Evolutionary conservation across 2,797 vertebrate genomes (phyloP).

Genomic region (Neomorphus geoffroyi): DNA sequence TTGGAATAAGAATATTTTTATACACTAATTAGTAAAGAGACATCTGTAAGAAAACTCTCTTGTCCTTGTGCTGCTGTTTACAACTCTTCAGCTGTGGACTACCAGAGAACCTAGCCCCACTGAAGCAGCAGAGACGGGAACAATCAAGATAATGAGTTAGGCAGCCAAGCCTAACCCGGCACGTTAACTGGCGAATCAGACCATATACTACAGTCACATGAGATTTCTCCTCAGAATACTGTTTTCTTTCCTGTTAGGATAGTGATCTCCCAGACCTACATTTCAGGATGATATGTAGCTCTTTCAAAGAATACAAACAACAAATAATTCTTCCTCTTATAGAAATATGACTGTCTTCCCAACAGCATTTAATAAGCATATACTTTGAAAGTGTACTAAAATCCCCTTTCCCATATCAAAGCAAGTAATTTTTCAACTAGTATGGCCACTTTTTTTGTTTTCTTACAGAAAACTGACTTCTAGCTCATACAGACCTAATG

Average conservation of each 20-base stretch:
- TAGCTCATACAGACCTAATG: neutral
- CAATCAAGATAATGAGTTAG: neutral
- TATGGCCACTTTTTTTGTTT: neutral
- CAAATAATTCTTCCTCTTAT: neutral
- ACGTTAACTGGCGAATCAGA: slow-evolving; percentile 33
- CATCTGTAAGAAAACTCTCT: neutral
- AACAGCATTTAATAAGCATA: neutral
- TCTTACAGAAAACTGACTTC: neutral
- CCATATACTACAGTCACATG: neutral
- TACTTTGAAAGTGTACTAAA: neutral
- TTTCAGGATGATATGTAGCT: neutral
- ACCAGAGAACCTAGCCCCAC: neutral
- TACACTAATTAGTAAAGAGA: neutral
- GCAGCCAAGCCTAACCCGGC: slow-evolving; percentile 11
- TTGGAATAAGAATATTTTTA: neutral
- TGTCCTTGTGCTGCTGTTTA: neutral
- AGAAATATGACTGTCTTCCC: neutral
- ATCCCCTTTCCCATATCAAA: neutral
- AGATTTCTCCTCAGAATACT: neutral
- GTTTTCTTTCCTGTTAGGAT: slow-evolving; percentile 7
- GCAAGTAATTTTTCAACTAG: neutral
- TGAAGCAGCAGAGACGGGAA: neutral
- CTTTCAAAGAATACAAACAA: neutral
- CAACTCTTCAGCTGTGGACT: neutral
- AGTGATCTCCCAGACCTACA: neutral